Conservation (phyloP, 2,113 vertebrate species). For the Myiopsitta monachus region DNA sequence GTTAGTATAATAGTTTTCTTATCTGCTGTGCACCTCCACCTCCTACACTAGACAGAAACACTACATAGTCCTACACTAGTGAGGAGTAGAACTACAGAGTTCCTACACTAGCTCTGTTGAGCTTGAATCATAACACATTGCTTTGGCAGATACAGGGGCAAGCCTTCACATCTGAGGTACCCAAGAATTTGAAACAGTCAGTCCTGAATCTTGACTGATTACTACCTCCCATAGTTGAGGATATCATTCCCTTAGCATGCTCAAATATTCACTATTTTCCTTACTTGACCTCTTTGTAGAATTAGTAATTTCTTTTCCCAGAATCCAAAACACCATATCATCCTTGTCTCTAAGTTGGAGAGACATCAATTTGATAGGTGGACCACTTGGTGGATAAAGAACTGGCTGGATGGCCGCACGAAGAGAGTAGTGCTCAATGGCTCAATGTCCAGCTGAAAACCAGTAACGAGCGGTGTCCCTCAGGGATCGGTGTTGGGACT, state of each 20-base stretch:
- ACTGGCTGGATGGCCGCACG: too few relatives aligned
- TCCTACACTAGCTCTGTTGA: not conserved
- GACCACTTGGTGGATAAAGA: too few relatives aligned
- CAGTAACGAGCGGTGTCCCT: too few relatives aligned
- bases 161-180: not conserved
- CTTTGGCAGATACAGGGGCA: not conserved
- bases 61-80: not conserved
- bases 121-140: not conserved
- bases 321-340: not conserved
- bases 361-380: too few relatives aligned
- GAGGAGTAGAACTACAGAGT: too few relatives aligned
- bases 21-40: not conserved
- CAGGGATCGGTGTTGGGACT: too few relatives aligned
- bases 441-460: too few relatives aligned
- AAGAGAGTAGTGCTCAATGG: too few relatives aligned
- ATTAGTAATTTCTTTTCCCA: not conserved
- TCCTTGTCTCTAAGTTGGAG: too few relatives aligned
- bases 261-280: not conserved
- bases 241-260: not conserved
- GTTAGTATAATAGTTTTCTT: not conserved
- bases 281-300: not conserved
- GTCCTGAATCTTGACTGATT: not conserved
- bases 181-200: not conserved
- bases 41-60: not conserved
- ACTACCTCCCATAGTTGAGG: not conserved